Evolutionary conservation across 2,888 invertebrate species (phyloP), one percentile per base, ranked within the genome.

Genomic region (Uloborus plumipes): DNA sequence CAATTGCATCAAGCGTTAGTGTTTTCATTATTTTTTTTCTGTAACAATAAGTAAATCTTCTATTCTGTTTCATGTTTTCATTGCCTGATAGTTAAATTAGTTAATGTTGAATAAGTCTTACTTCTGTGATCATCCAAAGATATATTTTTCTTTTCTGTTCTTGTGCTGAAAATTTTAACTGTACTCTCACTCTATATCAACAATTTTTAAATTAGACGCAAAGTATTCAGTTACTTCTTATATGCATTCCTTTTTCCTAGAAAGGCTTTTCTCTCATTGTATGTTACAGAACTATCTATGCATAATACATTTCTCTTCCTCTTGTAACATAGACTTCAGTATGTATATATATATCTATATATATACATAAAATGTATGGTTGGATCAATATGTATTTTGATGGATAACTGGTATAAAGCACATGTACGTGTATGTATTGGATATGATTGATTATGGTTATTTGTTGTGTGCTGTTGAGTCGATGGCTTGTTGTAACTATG

Each of bases 401-500:
- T 61, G 59, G 59, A 67, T 58, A 71, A 65, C 58, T 64, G 71
- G 78, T 71, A 64, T 71, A 58, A 55, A 39, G 39, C 50, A 62
- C 39, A 59, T 59, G 58, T 66, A 66, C 51, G 73, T 61, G 80
- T 64, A 62, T 72, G 73, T 80, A 74, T 18, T 79, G 79, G 72
- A 79, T 79, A 62, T 80, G 80, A 74, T 69, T 80, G 80, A 67
- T 73, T 69, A 65, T 81, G 80, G 62, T 62, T 74, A 73, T 73
- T 74, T 81, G 80, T 51, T 78, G 77, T 65, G 71, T 39, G 77
- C 65, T 70, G 73, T 74, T 55, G 69, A 69, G 69, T 80, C 74
- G 65, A 67, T 73, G 77, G 80, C 73, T 81, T 81, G 79, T 79
- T 79, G 80, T 81, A 81, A 81, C 65, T 79, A 50, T 70, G 73